Conservation (phyloP, 2,888 invertebrate genomes). For the Drosophila histrio region DNA sequence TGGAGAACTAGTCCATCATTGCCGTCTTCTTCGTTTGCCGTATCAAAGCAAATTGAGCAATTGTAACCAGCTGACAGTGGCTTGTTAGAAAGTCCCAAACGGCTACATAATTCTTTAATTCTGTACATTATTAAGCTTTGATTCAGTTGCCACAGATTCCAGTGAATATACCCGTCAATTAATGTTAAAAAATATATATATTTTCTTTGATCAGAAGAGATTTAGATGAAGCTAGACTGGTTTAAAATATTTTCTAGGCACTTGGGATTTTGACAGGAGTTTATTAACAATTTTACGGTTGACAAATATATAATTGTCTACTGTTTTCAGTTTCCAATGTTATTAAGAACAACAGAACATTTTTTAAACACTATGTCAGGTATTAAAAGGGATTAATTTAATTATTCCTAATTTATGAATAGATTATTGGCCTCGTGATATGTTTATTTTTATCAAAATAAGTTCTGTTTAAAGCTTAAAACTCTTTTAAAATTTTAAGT, state of each 20-base stretch:
- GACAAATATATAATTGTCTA: no score
- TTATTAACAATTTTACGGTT: no score
- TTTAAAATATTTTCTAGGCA: background rate
- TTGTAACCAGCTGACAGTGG: background rate
- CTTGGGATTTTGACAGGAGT: background rate
- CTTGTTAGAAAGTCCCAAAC: background rate
- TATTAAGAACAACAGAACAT: no score
- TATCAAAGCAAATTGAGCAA: constrained; percentile 31
- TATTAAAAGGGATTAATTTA: no score
- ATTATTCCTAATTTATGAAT: no score
- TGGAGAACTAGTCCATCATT: background rate
- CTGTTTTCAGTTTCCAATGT: no score
- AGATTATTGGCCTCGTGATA: no score
- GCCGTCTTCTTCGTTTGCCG: background rate
- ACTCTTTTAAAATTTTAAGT: no score
- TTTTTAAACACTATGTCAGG: no score
- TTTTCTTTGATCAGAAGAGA: background rate
- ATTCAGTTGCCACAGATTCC: background rate
- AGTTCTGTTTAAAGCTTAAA: no score
- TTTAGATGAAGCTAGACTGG: background rate
- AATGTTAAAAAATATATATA: background rate
- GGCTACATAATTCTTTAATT: constrained; percentile 22
- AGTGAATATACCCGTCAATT: background rate
- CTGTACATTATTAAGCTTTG: constrained; percentile 2
- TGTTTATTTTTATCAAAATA: no score